These are phyloP conservation scores for Rattus norvegicus DNA, from an alignment of 2,113 vertebrate genomes.

Conservation along the genomic window GRCr8 NC_086039.1:125184501-125185000, in stretches of 20 bases:
- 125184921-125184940: constrained; percentile 30
- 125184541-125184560: too few relatives aligned
- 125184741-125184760: not conserved
- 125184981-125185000: constrained; percentile 25
- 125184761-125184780: not conserved
- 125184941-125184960: constrained; percentile 37
- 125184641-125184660: not conserved
- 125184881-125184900: constrained; percentile 17
- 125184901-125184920: constrained; percentile 9
- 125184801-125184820: not conserved
- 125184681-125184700: not conserved
- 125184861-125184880: not conserved
- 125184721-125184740: not conserved
- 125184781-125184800: not conserved
- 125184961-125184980: constrained; percentile 27
- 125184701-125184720: not conserved
- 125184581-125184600: too few relatives aligned
- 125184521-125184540: too few relatives aligned
- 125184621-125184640: not conserved
- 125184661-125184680: not conserved
- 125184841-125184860: constrained; percentile 37
- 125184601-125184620: not conserved
- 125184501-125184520: not conserved
- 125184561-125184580: too few relatives aligned
- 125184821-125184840: constrained; percentile 52